Evolutionary conservation across 1,140 invertebrate species (phyloP).

Genomic region (Orius insidiosus): DNA sequence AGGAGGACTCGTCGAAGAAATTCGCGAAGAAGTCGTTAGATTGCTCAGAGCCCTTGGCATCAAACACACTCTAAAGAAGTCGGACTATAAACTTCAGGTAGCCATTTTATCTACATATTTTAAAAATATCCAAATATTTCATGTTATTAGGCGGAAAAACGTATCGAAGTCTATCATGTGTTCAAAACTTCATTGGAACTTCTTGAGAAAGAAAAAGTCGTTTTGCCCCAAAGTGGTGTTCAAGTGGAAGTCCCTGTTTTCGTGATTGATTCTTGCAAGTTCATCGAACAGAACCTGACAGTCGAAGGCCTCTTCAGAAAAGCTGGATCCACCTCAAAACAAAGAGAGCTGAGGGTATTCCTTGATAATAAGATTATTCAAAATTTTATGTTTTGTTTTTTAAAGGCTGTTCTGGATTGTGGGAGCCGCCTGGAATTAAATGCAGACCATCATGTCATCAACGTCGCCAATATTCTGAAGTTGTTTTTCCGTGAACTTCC

Average conservation of each 20-base stretch:
- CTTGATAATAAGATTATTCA: too few relatives aligned
- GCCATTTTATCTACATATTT: too few relatives aligned
- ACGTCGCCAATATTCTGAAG: constrained; percentile 67
- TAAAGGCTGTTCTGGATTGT: constrained; percentile 40
- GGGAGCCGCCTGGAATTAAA: constrained; percentile 35
- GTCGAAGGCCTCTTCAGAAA: constrained; percentile 71
- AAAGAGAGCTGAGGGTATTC: constrained; percentile 64
- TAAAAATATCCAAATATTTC: too few relatives aligned
- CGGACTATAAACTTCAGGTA: too few relatives aligned
- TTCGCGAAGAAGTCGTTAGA: too few relatives aligned
- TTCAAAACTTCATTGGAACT: constrained; percentile 40
- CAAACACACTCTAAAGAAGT: too few relatives aligned
- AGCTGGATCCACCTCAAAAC: constrained; percentile 59
- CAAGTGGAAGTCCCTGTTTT: constrained; percentile 55
- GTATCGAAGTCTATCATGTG: constrained; percentile 18
- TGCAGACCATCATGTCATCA: constrained; percentile 50
- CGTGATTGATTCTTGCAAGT: constrained; percentile 48
- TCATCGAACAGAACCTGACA: constrained; percentile 43
- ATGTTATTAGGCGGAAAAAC: background rate
- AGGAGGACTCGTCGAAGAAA: too few relatives aligned
- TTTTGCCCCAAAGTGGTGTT: constrained; percentile 31
- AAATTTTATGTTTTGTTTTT: constrained; percentile 20
- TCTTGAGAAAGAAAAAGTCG: constrained; percentile 40
- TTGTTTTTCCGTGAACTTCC: constrained; percentile 64
- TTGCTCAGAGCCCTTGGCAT: too few relatives aligned